Evolutionary conservation across 2,113 vertebrate genomes (phyloP).

Genomic region (Xiphophorus couchianus): DNA sequence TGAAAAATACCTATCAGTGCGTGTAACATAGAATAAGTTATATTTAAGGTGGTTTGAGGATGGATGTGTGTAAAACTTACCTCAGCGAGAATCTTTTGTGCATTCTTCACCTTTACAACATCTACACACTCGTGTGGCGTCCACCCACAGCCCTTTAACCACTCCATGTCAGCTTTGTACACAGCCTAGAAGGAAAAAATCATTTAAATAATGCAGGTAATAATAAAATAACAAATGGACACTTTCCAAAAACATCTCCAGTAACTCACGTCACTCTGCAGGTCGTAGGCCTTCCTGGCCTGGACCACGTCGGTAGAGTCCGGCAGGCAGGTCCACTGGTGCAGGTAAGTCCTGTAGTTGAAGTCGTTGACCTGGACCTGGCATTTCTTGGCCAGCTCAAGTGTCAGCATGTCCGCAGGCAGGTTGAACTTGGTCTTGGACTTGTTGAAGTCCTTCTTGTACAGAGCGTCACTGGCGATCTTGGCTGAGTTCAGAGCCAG

Average conservation of each 20-base stretch:
- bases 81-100: conserved; percentile 85
- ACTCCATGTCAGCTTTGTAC: conserved; percentile 93
- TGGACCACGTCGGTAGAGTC: conserved; percentile 88
- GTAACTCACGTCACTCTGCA: conserved; percentile 85
- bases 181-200: conserved; percentile 80
- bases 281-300: conserved; percentile 86
- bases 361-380: conserved; percentile 87
- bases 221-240: not conserved
- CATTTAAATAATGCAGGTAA: not conserved
- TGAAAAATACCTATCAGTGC: no score
- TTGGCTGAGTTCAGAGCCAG: conserved; percentile 86
- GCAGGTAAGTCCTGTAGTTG: conserved; percentile 85
- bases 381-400: conserved; percentile 89
- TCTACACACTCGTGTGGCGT: conserved; percentile 87
- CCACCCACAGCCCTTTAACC: conserved; percentile 96
- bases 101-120: conserved; percentile 87
- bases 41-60: not conserved
- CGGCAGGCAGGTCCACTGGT: conserved; percentile 89
- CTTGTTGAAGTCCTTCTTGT: conserved; percentile 92
- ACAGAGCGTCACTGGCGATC: conserved; percentile 89
- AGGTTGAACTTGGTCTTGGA: conserved; percentile 87
- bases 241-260: not conserved
- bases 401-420: conserved; percentile 86
- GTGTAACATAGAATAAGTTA: not conserved
- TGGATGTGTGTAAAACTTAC: conserved; percentile 67